Conservation (phyloP, 2,888 invertebrate species). For the Sesamia inferens region DNA sequence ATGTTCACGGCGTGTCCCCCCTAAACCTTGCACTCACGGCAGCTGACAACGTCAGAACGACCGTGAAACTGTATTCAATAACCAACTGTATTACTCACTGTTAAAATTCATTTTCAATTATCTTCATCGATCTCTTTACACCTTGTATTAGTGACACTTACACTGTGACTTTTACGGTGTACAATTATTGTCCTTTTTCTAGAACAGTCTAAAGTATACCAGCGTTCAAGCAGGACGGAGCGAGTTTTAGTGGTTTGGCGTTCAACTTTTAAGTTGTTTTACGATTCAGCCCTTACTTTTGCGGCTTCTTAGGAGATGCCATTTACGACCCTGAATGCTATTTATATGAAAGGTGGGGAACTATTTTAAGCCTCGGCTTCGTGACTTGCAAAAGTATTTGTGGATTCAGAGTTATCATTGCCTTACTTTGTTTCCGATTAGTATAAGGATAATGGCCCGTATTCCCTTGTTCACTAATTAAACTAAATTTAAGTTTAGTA, state of each 20-base stretch:
- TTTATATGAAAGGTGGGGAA: conserved; percentile 65
- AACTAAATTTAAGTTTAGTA: no score
- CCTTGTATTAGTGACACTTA: conserved; percentile 55
- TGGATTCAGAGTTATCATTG: conserved; percentile 13
- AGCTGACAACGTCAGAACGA: conserved; percentile 81
- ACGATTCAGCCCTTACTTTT: conserved; percentile 76
- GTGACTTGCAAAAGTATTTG: conserved; percentile 51
- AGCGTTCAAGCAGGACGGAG: conserved; percentile 82
- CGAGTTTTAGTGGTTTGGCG: conserved; percentile 82
- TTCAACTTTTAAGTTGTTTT: conserved; percentile 84
- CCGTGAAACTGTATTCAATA: conserved; percentile 75
- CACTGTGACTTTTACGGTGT: conserved; percentile 77
- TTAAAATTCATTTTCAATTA: conserved; percentile 85
- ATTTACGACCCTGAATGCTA: conserved; percentile 63
- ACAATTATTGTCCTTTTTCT: conserved; percentile 87
- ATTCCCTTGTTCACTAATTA: no score
- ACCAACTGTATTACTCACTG: conserved; percentile 77
- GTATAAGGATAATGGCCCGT: background rate
- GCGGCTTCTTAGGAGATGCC: conserved; percentile 68
- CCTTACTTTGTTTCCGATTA: background rate
- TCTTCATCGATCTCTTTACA: conserved; percentile 54
- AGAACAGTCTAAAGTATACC: conserved; percentile 80
- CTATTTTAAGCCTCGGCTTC: conserved; percentile 60
- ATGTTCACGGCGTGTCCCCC: conserved; percentile 85
- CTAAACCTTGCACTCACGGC: conserved; percentile 78